A percentile compares a stretch with the other conserved stretches of the same genome.
phyloP scores from a whole-genome alignment of 2,797 vertebrate genomes.

The Orientallactaga sibirica region DNA sequence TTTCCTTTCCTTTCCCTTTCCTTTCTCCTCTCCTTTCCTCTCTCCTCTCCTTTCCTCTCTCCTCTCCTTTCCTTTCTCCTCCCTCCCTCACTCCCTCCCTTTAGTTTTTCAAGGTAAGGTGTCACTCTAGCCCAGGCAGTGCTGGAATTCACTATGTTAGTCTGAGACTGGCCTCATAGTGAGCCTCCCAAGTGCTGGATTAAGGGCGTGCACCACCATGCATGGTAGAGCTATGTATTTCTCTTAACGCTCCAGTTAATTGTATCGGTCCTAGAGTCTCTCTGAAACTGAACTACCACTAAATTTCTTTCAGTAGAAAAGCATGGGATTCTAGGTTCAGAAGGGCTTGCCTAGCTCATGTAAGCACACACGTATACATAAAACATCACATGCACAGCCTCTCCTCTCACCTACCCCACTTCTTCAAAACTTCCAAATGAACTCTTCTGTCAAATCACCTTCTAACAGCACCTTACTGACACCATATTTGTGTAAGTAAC shows the following conservation, averaged over 20 bases:
- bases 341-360: background rate
- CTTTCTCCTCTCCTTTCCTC: too few species aligned
- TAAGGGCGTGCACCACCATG: too few species aligned
- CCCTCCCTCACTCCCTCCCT: background rate
- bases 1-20: background rate
- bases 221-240: too few species aligned
- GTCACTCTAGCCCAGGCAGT: too few species aligned
- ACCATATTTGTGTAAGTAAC: background rate
- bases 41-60: too few species aligned
- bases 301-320: background rate
- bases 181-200: too few species aligned
- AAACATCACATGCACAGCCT: background rate
- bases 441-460: background rate
- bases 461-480: background rate
- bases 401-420: background rate
- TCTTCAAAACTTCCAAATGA: background rate
- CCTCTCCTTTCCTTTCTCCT: too few species aligned
- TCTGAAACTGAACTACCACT: conserved; percentile 7
- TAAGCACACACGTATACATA: background rate
- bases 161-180: too few species aligned
- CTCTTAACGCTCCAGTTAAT: background rate
- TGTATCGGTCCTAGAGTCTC: background rate
- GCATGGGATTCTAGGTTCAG: background rate
- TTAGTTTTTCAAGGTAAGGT: too few species aligned
- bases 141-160: too few species aligned